Evolutionary conservation across 1,140 invertebrate species (phyloP).

Genomic region (Caenorhabditis tropicalis): DNA sequence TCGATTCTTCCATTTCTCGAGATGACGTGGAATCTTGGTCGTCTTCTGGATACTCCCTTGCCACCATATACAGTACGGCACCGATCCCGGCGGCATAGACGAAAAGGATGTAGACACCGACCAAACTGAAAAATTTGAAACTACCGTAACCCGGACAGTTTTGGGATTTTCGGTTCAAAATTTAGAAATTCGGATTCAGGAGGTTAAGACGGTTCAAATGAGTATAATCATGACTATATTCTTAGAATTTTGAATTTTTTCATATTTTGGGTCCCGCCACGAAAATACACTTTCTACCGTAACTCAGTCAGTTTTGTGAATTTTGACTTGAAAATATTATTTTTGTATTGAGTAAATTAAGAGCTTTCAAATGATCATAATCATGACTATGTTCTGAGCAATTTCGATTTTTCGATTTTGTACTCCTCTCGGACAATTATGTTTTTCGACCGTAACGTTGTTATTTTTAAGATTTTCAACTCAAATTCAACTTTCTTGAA

Average conservation of each 20-base stretch:
- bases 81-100: neutral
- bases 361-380: too few relatives aligned
- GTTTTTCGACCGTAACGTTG: too few relatives aligned
- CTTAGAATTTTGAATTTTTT: neutral
- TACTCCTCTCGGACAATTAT: too few relatives aligned
- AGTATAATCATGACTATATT: neutral
- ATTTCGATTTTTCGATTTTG: too few relatives aligned
- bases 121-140: neutral
- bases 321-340: too few relatives aligned
- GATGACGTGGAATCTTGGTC: neutral
- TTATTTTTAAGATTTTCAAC: too few relatives aligned
- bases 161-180: neutral
- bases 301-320: too few relatives aligned
- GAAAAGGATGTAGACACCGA: neutral
- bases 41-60: neutral
- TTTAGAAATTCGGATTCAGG: neutral
- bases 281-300: too few relatives aligned
- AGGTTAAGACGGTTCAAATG: neutral
- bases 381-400: too few relatives aligned
- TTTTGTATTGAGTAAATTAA: too few relatives aligned
- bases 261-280: too few relatives aligned
- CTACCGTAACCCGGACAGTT: neutral
- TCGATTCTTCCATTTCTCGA: conserved; percentile 6
- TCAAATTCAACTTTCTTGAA: neutral
- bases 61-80: conserved; percentile 27